A percentile compares a stretch with the other conserved stretches of the same genome.
Evolutionary conservation across 2,797 vertebrate species (phyloP).

Genomic region (Psittacula echo): DNA sequence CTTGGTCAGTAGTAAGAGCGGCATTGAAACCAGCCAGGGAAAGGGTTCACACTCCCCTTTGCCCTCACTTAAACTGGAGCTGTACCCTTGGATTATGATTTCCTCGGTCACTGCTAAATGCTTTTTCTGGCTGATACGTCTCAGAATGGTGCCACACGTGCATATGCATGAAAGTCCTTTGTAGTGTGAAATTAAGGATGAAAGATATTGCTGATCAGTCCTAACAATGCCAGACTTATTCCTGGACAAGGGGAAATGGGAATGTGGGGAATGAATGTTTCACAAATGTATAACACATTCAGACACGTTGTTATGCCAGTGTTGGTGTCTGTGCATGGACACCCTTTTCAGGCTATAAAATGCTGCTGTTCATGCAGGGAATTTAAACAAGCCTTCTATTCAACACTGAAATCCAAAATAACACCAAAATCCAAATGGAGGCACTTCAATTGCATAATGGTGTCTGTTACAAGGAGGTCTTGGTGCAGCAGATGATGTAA

Average conservation of each 20-base stretch:
- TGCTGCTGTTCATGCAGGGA: conserved; percentile 53
- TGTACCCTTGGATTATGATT: background rate
- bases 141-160: conserved; percentile 25
- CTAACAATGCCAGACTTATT: conserved; percentile 51
- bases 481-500: conserved; percentile 31
- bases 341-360: conserved; percentile 60
- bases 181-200: conserved; percentile 46
- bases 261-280: conserved; percentile 59
- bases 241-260: background rate
- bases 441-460: conserved; percentile 64
- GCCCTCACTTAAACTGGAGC: background rate
- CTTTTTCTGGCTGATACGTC: background rate
- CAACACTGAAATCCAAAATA: conserved; percentile 49
- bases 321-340: conserved; percentile 51
- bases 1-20: background rate
- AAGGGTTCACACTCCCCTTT: background rate
- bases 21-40: background rate
- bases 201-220: conserved; percentile 51
- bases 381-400: conserved; percentile 69
- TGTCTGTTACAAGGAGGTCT: conserved; percentile 59
- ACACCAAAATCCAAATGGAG: conserved; percentile 63
- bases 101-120: background rate
- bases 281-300: conserved; percentile 50
- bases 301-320: conserved; percentile 22
- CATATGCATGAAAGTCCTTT: conserved; percentile 19